Base-by-base conservation (phyloP, 2,888 invertebrate genomes). In the Helobdella robusta region DNA sequence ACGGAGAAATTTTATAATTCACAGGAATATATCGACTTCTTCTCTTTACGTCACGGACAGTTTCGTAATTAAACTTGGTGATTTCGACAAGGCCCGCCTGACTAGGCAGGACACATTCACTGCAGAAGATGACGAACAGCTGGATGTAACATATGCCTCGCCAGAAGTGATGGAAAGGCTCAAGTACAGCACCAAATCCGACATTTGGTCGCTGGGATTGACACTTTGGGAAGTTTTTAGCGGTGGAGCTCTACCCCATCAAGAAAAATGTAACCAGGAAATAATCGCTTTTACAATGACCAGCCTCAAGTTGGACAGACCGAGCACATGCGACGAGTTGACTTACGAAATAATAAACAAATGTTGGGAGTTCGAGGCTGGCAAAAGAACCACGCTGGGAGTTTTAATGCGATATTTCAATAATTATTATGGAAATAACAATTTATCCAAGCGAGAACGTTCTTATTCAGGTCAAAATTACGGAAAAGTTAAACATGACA, bases 151-250 rank as follows among this genome's bases (percentile, higher is more conserved):
- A 35, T 71, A 70, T 70, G 66, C 72, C 15, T 65, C 71, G 2
- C 72, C 72, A 0, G 72, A 72, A 50, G 71, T 71, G 20, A 68
- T 70, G 5, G n/a, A 60, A 52, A 64, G 69, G 46, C 70, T 69
- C 4, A 25, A 18, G 11, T 72, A 72, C 67, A 68, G 69, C 64
- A 66, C 68, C 54, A 71, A 68, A 59, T 67, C 70, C 15, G 72
- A 72, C 50, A 66, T 72, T 30, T 72, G 72, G 72, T 64, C 72
- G 18, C 44, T 70, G n/a, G 72, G 72, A 5, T 65, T 71, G 15
- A 66, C 68, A 25, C 66, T 66, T 58, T 72, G 72, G 72, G 70
- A 72, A 62, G 65, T 72, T 11, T 69, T 70, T 56, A 67, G 66
- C 36, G 68, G 64, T 20, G 72, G 72, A 5, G 67, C 67, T 44